A percentile compares a stretch with the other conserved stretches of the same genome.
Conservation (phyloP, 2,797 vertebrate species). For the Denticeps clupeoides region DNA sequence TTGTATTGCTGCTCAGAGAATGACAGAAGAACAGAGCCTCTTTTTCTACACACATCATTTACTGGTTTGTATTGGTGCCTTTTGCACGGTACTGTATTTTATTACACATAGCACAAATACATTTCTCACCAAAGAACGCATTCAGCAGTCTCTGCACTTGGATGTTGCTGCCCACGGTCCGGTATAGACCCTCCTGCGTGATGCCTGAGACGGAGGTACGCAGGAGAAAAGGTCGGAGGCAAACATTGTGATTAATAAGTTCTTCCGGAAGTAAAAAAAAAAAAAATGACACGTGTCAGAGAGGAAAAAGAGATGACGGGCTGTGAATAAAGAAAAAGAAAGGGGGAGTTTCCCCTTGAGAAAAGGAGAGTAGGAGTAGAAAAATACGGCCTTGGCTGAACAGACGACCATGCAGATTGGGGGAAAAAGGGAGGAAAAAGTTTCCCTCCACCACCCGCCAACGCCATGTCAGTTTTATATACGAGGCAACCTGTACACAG, state of each 20-base stretch:
- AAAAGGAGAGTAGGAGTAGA: constrained; percentile 36
- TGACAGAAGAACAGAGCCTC: too few species aligned
- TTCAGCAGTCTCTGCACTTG: constrained; percentile 96
- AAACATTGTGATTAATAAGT: too few species aligned
- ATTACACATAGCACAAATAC: too few species aligned
- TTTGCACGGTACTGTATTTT: too few species aligned
- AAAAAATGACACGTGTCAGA: too few species aligned
- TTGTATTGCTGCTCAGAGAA: too few species aligned
- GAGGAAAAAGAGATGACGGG: not conserved
- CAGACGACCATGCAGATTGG: not conserved
- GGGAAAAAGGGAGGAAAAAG: not conserved
- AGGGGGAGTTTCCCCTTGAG: constrained; percentile 10
- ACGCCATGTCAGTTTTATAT: not conserved
- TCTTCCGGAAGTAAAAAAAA: too few species aligned
- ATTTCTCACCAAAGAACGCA: constrained; percentile 84
- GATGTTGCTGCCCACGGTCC: constrained; percentile 95
- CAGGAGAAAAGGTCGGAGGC: too few species aligned
- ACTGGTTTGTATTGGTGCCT: too few species aligned
- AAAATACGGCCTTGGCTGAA: constrained; percentile 35
- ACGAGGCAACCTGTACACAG: not conserved
- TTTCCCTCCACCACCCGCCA: not conserved
- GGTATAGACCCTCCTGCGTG: constrained; percentile 83
- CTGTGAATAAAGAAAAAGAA: not conserved
- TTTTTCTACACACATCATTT: too few species aligned
- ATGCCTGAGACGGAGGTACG: constrained; percentile 59